Percentiles rank a stretch among this genome's conserved stretches.
Evolutionary conservation across 2,797 vertebrate genomes (phyloP).

Genomic region (Strix occidentalis): DNA sequence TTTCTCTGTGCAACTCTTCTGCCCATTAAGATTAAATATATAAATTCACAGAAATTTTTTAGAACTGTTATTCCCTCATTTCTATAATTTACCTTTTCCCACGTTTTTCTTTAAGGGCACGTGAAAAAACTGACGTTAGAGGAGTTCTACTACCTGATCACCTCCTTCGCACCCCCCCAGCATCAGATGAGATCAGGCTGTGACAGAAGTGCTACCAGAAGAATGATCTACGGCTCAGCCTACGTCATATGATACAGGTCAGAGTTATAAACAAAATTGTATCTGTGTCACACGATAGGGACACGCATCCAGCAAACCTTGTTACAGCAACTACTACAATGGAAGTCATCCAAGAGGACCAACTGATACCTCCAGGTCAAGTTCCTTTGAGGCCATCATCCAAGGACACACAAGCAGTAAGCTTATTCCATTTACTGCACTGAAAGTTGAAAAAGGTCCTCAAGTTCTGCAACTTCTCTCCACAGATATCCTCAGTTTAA

Average conservation of each 20-base stretch:
- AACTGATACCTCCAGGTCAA: constrained; percentile 47
- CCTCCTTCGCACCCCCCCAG: background rate
- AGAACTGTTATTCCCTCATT: background rate
- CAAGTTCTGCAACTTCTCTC: background rate
- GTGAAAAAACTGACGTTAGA: background rate
- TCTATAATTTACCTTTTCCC: background rate
- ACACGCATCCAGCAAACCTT: background rate
- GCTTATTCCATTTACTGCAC: background rate
- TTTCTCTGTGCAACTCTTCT: background rate
- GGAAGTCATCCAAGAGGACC: constrained; percentile 53
- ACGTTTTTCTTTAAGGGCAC: background rate
- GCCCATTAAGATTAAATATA: background rate
- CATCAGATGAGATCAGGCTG: background rate
- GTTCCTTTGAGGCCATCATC: constrained; percentile 28
- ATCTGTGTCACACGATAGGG: constrained; percentile 39
- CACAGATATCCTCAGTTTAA: background rate
- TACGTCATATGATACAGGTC: constrained; percentile 15
- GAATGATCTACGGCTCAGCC: constrained; percentile 7
- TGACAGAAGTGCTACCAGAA: background rate
- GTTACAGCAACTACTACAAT: constrained; percentile 43
- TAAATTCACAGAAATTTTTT: background rate
- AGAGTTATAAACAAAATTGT: constrained; percentile 50
- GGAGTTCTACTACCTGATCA: background rate
- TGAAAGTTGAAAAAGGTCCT: background rate
- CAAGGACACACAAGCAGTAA: constrained; percentile 11